These are phyloP conservation scores for Tauraco erythrolophus DNA, from an alignment of 2,113 vertebrate species.

Conservation along the genomic window DNA sequence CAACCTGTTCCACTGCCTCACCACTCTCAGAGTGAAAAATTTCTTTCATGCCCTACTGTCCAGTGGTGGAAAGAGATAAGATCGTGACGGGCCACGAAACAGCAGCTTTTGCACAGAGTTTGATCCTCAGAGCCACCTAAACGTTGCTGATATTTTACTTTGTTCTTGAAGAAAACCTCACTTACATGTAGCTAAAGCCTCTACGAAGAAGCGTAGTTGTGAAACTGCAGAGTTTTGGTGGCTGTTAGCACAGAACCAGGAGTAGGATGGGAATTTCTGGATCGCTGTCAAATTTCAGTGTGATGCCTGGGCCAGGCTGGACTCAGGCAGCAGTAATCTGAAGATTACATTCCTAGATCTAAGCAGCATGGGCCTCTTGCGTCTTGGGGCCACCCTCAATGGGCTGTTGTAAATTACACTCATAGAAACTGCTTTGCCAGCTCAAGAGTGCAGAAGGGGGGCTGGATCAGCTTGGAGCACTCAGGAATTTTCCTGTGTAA, in stretches of 20 bases:
- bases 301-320: neutral
- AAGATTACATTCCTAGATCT: neutral
- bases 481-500: neutral
- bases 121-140: neutral
- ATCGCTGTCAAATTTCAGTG: neutral
- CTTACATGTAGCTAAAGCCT: neutral
- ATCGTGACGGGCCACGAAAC: neutral
- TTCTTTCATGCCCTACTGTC: neutral
- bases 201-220: neutral
- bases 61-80: neutral
- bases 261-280: neutral
- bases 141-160: neutral
- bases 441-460: neutral
- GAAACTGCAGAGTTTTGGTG: neutral
- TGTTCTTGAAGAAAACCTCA: neutral
- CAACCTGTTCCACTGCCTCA: no score
- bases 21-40: no score
- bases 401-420: neutral
- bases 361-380: neutral
- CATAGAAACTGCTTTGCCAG: neutral
- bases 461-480: neutral
- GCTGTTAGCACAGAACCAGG: neutral
- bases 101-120: neutral
- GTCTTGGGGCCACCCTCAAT: neutral
- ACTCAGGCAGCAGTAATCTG: neutral